Conservation (phyloP, 2,113 vertebrate genomes). For the Otus sunia region DNA sequence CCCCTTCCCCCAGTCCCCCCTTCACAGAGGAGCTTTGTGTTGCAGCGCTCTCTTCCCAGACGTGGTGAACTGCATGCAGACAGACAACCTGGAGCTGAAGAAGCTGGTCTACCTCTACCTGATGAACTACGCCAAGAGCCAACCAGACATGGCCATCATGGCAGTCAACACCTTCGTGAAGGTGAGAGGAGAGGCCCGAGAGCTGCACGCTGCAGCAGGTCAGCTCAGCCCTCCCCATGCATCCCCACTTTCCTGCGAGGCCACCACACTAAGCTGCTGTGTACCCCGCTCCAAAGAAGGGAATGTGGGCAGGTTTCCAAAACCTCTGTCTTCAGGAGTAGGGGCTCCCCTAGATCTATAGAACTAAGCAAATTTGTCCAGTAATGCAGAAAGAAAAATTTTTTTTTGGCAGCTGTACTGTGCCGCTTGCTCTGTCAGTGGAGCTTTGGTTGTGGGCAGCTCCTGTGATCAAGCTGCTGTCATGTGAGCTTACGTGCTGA, state of each 20-base stretch:
- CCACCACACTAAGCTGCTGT: accelerated
- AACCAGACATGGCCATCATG: slow-evolving; percentile 99
- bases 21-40: background rate
- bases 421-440: background rate
- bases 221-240: accelerated
- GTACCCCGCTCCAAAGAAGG: background rate
- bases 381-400: background rate
- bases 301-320: background rate
- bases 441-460: background rate
- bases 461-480: accelerated
- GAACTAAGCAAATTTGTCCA: background rate
- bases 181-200: slow-evolving; percentile 61
- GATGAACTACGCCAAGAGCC: slow-evolving; percentile 99
- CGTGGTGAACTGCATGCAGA: slow-evolving; percentile 99
- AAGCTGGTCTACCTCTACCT: slow-evolving; percentile 98
- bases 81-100: slow-evolving; percentile 97
- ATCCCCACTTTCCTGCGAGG: accelerated
- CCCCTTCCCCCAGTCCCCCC: too few relatives aligned
- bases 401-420: background rate
- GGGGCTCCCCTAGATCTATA: background rate
- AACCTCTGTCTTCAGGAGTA: background rate
- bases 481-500: background rate
- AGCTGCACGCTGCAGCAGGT: accelerated
- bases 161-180: slow-evolving; percentile 99
- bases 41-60: slow-evolving; percentile 93